Evolutionary conservation across 2,888 invertebrate genomes (phyloP).

Genomic region (Drosophila paranaensis): DNA sequence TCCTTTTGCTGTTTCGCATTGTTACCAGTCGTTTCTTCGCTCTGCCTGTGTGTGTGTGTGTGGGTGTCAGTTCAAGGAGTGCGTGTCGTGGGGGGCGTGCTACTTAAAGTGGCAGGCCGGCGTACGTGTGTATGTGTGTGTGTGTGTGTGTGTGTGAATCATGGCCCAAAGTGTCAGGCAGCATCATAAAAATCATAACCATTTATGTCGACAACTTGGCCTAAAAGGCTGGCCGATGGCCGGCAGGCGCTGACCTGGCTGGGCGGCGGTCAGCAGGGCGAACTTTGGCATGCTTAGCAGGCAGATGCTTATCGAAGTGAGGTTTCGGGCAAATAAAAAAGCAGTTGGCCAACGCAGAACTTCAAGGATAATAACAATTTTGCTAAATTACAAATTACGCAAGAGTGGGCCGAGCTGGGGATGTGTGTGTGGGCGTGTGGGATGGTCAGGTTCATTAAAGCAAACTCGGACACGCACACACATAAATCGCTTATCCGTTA

Average conservation of each 20-base stretch:
- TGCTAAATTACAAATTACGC: constrained; percentile 74
- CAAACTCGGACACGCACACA: constrained; percentile 64
- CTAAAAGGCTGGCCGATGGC: constrained; percentile 28
- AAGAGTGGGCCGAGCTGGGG: constrained; percentile 8
- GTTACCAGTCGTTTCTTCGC: constrained; percentile 39
- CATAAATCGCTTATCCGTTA: constrained; percentile 78
- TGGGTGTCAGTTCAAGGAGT: neutral
- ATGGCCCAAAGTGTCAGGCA: constrained; percentile 64
- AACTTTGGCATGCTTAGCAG: constrained; percentile 20
- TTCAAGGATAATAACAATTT: constrained; percentile 76
- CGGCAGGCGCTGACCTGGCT: too few relatives aligned
- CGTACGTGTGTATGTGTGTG: constrained; percentile 64
- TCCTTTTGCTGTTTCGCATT: constrained; percentile 64
- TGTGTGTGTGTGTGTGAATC: constrained; percentile 71
- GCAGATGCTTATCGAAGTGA: constrained; percentile 58
- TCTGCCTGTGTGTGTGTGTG: constrained; percentile 12
- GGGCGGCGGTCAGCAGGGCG: constrained; percentile 17
- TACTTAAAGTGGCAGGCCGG: constrained; percentile 30
- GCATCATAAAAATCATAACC: constrained; percentile 77
- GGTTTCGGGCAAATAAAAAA: constrained; percentile 63
- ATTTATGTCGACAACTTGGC: constrained; percentile 57
- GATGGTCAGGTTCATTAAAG: constrained; percentile 68
- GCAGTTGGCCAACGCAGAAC: constrained; percentile 20
- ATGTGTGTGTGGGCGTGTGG: neutral
- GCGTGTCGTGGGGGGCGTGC: constrained; percentile 5